These are phyloP conservation scores for Listronotus oregonensis DNA, from an alignment of 1,140 invertebrate species.

Conservation along the genomic window DNA sequence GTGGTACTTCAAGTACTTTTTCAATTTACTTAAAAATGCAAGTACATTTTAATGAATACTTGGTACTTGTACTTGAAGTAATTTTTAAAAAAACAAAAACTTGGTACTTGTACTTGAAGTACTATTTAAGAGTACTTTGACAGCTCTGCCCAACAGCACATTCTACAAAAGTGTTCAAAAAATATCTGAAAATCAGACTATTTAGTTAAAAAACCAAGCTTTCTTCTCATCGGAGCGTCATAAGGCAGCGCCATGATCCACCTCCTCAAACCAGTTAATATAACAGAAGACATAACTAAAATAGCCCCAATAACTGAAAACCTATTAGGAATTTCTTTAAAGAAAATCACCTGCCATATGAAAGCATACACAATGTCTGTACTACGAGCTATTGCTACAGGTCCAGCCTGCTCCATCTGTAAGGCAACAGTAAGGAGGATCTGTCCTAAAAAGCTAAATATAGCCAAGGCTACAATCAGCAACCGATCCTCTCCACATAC, in stretches of 20 bases:
- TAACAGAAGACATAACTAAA: constrained; percentile 81
- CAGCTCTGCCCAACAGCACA: no score
- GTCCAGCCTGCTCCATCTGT: constrained; percentile 87
- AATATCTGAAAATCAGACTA: constrained; percentile 42
- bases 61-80: no score
- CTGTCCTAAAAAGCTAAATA: constrained; percentile 89
- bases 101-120: no score
- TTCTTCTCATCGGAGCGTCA: constrained; percentile 68
- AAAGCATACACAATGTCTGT: constrained; percentile 92
- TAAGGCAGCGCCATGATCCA: constrained; percentile 79
- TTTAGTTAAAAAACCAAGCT: constrained; percentile 66
- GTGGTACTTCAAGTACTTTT: no score
- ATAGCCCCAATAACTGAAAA: constrained; percentile 83
- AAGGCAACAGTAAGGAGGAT: constrained; percentile 85
- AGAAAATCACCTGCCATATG: constrained; percentile 87
- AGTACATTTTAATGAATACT: no score
- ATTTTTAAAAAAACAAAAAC: no score
- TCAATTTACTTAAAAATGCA: no score
- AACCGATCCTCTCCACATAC: constrained; percentile 77
- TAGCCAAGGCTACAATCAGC: constrained; percentile 78
- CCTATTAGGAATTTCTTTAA: constrained; percentile 80
- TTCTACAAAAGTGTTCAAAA: neutral
- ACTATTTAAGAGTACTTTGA: no score
- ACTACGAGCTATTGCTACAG: constrained; percentile 87
- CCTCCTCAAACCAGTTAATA: constrained; percentile 83